A percentile compares a stretch with the other conserved stretches of the same genome.
phyloP scores from a whole-genome alignment of 2,888 invertebrate genomes.

The Osmoderma eremita region DNA sequence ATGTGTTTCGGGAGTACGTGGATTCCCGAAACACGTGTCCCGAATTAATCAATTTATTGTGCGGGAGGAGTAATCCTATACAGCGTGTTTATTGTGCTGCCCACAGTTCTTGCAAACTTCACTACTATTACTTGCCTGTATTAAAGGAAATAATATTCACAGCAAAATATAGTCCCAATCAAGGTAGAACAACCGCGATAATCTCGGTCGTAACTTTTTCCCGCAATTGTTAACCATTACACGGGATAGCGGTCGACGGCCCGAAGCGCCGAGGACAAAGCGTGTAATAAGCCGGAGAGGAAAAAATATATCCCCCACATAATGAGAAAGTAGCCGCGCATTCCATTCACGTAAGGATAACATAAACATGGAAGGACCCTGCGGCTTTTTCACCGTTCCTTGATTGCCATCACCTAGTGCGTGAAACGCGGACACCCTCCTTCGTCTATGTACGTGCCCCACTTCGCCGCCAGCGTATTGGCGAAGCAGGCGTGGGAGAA shows the following conservation, averaged over 20 bases:
- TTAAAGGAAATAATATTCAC: neutral
- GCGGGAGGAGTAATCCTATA: no score
- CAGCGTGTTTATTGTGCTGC: no score
- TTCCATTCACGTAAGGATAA: constrained; percentile 44
- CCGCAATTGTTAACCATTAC: constrained; percentile 29
- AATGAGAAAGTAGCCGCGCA: constrained; percentile 37
- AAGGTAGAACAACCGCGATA: neutral
- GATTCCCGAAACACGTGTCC: no score
- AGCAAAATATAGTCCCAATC: neutral
- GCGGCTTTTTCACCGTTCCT: constrained; percentile 42
- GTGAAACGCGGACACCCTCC: constrained; percentile 33
- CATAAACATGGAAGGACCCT: constrained; percentile 41
- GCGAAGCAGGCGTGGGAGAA: constrained; percentile 10
- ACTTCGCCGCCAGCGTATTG: constrained; percentile 18
- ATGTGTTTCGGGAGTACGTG: no score
- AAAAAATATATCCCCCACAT: constrained; percentile 28
- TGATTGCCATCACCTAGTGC: constrained; percentile 46
- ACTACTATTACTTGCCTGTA: neutral
- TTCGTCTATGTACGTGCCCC: no score
- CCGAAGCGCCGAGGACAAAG: constrained; percentile 1
- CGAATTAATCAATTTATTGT: no score
- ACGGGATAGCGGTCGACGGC: neutral
- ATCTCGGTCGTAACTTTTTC: neutral
- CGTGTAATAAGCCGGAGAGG: constrained; percentile 23
- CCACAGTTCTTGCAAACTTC: neutral